A percentile compares a stretch with the other conserved stretches of the same genome.
Conservation (phyloP, 2,113 vertebrate genomes). For the Aphelocoma coerulescens region DNA sequence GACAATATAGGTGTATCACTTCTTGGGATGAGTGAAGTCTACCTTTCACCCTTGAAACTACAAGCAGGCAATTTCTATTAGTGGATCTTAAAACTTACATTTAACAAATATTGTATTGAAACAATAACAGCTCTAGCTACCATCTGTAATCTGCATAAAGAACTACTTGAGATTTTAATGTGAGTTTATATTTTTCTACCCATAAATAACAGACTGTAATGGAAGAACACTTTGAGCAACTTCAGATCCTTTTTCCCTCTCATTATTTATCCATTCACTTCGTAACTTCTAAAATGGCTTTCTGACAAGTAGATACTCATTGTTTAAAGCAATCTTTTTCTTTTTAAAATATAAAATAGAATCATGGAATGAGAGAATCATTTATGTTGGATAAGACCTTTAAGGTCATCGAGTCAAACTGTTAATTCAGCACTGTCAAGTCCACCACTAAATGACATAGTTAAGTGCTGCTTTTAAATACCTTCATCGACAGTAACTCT, state of each 20-base stretch:
- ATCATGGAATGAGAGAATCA: background rate
- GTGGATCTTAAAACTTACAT: background rate
- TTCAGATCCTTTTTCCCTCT: background rate
- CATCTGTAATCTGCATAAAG: background rate
- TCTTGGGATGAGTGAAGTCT: background rate
- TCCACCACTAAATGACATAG: background rate
- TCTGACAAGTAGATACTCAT: background rate
- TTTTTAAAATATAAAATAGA: background rate
- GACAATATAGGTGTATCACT: background rate
- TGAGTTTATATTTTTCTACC: background rate
- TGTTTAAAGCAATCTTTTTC: background rate
- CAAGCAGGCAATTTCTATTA: background rate
- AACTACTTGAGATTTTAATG: background rate
- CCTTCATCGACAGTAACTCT: background rate
- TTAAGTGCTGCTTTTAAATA: background rate
- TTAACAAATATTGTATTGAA: background rate
- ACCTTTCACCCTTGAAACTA: background rate
- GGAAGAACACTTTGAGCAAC: background rate
- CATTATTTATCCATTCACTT: background rate
- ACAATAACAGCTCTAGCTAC: background rate
- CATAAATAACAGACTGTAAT: background rate
- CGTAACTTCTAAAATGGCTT: background rate
- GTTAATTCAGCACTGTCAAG: background rate
- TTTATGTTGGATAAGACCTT: background rate
- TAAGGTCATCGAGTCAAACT: background rate